Evolutionary conservation across 2,113 vertebrate species (phyloP).

Genomic region (Felis chaus): DNA sequence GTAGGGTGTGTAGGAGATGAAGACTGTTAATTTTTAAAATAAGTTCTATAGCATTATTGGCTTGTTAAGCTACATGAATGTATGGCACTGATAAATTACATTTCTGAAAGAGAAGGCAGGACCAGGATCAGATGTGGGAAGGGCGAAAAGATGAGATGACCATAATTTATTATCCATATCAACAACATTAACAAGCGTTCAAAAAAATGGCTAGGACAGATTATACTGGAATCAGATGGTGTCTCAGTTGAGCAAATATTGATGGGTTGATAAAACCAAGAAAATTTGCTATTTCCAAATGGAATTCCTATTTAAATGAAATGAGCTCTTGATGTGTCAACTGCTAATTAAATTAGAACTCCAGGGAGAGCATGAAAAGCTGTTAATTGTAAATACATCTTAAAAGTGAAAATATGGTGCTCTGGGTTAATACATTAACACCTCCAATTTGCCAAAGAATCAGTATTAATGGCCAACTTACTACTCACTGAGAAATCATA

Average conservation of each 20-base stretch:
- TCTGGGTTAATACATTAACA: background rate
- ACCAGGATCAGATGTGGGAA: too few relatives aligned
- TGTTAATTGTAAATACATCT: background rate
- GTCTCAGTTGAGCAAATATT: background rate
- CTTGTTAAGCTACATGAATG: background rate
- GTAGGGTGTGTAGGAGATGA: background rate
- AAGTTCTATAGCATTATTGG: background rate
- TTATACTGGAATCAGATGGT: background rate
- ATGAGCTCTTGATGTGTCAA: background rate
- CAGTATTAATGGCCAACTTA: background rate
- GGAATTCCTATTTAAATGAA: background rate
- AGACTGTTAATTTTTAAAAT: background rate
- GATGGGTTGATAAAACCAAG: background rate
- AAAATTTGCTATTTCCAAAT: conserved; percentile 5
- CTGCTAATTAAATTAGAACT: background rate
- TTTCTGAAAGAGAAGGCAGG: background rate
- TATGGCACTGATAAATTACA: rapidly evolving
- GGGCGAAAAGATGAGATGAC: background rate
- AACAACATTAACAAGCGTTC: background rate
- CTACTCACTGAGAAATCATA: background rate
- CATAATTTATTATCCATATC: background rate
- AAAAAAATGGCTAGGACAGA: background rate
- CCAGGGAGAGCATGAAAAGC: background rate
- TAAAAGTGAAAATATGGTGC: conserved; percentile 15
- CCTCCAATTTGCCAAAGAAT: background rate